Evolutionary conservation across 2,888 invertebrate genomes (phyloP).

Genomic region (Zaprionus bogoriensis): DNA sequence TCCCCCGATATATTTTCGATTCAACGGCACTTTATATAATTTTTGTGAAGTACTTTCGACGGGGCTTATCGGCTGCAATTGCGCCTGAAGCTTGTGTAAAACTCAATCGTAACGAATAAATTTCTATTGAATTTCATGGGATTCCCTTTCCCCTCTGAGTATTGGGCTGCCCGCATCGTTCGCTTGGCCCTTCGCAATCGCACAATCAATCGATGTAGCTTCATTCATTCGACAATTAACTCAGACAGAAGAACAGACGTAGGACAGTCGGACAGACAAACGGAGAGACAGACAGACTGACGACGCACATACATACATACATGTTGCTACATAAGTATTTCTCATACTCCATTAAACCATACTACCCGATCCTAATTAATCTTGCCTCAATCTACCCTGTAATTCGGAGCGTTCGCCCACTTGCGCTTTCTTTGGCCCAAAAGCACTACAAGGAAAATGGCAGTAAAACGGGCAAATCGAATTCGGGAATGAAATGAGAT

Average conservation of each 20-base stretch:
- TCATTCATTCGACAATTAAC: slow-evolving; percentile 65
- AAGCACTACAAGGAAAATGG: slow-evolving; percentile 1
- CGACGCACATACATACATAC: too few relatives aligned
- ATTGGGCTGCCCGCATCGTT: slow-evolving; percentile 40
- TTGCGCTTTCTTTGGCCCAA: slow-evolving; percentile 59
- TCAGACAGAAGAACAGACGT: slow-evolving; percentile 7
- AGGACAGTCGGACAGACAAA: background rate
- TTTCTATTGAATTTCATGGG: background rate
- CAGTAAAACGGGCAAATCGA: slow-evolving; percentile 36
- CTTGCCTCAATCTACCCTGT: slow-evolving; percentile 4
- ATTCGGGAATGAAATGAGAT: slow-evolving; percentile 26
- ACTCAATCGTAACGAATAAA: background rate
- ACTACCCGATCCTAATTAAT: slow-evolving; percentile 12
- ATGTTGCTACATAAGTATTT: slow-evolving; percentile 1
- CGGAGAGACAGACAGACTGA: background rate
- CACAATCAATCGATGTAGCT: slow-evolving; percentile 43
- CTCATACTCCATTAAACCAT: slow-evolving; percentile 10
- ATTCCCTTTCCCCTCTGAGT: background rate
- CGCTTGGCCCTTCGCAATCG: slow-evolving; percentile 42
- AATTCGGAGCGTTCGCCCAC: slow-evolving; percentile 45
- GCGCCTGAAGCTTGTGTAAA: too few relatives aligned
- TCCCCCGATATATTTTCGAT: background rate
- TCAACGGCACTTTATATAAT: background rate
- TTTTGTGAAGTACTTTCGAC: background rate
- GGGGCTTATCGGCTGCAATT: background rate